Evolutionary conservation across 2,888 invertebrate species (phyloP).

Genomic region (Rotaria sp.): DNA sequence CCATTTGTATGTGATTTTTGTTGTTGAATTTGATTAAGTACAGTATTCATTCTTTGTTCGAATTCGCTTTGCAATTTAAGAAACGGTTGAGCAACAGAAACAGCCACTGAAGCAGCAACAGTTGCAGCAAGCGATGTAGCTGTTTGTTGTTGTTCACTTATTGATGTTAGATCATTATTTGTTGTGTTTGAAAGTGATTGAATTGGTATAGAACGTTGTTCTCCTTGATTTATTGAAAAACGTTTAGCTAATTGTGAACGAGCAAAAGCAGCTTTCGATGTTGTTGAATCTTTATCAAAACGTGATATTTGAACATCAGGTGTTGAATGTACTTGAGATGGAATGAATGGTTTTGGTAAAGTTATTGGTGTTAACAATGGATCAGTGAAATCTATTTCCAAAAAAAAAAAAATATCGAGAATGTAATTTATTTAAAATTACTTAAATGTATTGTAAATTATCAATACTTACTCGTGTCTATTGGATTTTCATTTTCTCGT

Average conservation of each 20-base stretch:
- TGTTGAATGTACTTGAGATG: neutral
- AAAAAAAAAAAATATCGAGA: neutral
- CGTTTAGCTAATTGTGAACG: conserved; percentile 25
- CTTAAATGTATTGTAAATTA: neutral
- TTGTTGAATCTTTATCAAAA: neutral
- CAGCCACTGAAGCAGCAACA: neutral
- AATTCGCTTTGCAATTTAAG: conserved; percentile 2
- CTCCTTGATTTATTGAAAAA: neutral
- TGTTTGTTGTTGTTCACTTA: neutral
- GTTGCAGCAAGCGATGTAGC: conserved; percentile 18
- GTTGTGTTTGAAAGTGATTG: neutral
- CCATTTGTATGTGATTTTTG: neutral
- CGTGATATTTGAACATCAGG: conserved; percentile 21
- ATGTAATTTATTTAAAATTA: neutral
- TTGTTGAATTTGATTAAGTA: neutral
- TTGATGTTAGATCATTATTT: neutral
- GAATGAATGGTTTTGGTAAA: neutral
- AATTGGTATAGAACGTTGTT: neutral
- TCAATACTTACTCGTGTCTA: neutral
- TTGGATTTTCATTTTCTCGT: neutral
- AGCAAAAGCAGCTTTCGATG: conserved; percentile 19
- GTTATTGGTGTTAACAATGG: neutral
- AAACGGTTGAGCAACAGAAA: conserved; percentile 30
- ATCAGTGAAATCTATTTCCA: neutral
- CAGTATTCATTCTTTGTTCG: conserved; percentile 2